A percentile compares a stretch with the other conserved stretches of the same genome.
These are phyloP conservation scores for Philhelius pedissequus DNA, from an alignment of 2,888 invertebrate species.

Conservation along the genomic window DNA sequence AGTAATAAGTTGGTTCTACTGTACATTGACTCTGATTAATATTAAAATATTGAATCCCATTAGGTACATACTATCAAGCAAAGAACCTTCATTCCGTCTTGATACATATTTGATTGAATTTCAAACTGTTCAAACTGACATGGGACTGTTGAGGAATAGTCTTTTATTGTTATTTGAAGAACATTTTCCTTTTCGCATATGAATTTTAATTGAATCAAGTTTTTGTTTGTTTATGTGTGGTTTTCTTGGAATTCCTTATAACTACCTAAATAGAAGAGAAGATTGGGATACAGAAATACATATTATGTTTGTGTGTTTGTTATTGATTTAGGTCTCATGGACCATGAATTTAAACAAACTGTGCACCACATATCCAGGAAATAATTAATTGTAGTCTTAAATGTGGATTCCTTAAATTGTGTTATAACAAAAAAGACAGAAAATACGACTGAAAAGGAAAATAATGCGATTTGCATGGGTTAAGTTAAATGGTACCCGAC, in stretches of 20 bases:
- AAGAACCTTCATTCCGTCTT: background rate
- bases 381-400: conserved; percentile 27
- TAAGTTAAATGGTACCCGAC: conserved; percentile 28
- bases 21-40: too few species aligned
- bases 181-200: conserved; percentile 23
- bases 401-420: conserved; percentile 43
- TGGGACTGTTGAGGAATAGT: conserved; percentile 1
- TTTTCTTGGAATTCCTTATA: conserved; percentile 29
- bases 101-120: conserved; percentile 37
- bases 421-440: background rate
- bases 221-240: conserved; percentile 21
- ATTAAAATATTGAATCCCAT: too few species aligned
- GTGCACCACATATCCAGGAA: background rate
- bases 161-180: conserved; percentile 46
- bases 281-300: background rate
- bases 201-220: conserved; percentile 53
- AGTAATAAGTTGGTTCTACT: too few species aligned
- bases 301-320: background rate
- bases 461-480: conserved; percentile 54
- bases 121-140: conserved; percentile 32
- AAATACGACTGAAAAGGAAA: conserved; percentile 17
- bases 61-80: too few species aligned
- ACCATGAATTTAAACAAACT: background rate
- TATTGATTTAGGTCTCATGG: conserved; percentile 42
- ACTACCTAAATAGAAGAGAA: too few species aligned